Evolutionary conservation across 2,797 vertebrate genomes (phyloP), one percentile per base, ranked within the genome.

Genomic region (Carapus acus): DNA sequence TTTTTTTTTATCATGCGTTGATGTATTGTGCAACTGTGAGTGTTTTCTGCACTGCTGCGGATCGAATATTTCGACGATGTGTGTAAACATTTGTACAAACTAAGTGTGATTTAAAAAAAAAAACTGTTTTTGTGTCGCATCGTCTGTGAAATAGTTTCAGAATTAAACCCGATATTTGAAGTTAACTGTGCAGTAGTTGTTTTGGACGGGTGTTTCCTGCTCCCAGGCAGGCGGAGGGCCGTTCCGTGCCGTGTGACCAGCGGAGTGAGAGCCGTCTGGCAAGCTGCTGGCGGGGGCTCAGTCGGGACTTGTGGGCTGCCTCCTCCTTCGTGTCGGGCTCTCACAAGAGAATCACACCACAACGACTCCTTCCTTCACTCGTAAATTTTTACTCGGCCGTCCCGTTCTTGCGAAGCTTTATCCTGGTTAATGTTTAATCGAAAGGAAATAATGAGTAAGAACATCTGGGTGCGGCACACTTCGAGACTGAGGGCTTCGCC

Each of bases 381-480:
- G 60, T 58, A 72, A 51, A 63, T 56, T 66, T 50, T 29, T 34
- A 2, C 8, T n/a, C n/a, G n/a, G 36, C 46, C 51, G 43, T 31
- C 51, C 43, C 36, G 15, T 46, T 51, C 41, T 22, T 31, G 39
- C 38, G 21, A n/a, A 45, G 66, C 57, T 48, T 49, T 24, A 18
- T 12, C 22, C 18, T 29, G 5, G 21, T 11, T 42, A 34, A 3
- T 3, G 59, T 45, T 43, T 21, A 16, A 23, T 16, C 55, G 27
- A 41, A 43, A 44, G 62, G 56, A 71, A 66, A 73, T 44, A 49
- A 74, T 77, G 82, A 76, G 16, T 44, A 67, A 70, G 69, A 76
- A 74, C 73, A 74, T 69, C 69, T 79, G 84, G 81, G 80, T 49
- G 86, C 78, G 81, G 74, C 72, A 54, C 60, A 48, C 41, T 76